phyloP scores from a whole-genome alignment of 2,113 vertebrate genomes.

The Cinclus mexicanus region DNA sequence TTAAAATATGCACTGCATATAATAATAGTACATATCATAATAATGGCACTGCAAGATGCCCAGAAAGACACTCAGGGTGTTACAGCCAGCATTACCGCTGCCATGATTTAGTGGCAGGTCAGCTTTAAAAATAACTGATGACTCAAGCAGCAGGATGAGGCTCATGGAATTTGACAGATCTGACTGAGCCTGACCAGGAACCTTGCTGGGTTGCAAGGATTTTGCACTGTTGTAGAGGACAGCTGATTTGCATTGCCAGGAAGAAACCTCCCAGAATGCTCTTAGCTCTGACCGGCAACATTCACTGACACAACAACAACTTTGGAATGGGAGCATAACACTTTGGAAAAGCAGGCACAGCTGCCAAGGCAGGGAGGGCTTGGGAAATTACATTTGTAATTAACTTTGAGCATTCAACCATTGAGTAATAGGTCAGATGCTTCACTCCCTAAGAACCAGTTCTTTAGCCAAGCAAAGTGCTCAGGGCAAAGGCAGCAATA shows the following conservation, averaged over 20 bases:
- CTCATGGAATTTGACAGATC: constrained; percentile 17
- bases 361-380: constrained; percentile 16
- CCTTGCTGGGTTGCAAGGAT: background rate
- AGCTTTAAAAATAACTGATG: constrained; percentile 19
- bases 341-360: background rate
- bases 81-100: background rate
- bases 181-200: background rate
- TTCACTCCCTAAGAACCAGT: background rate
- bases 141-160: background rate
- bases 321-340: background rate
- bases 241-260: background rate
- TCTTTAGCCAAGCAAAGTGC: background rate
- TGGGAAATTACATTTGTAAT: constrained; percentile 19
- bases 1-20: background rate
- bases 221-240: constrained; percentile 2
- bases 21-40: background rate
- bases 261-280: background rate
- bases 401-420: constrained; percentile 47
- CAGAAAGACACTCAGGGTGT: background rate
- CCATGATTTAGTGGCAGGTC: background rate
- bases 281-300: background rate
- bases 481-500: background rate
- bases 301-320: background rate
- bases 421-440: constrained; percentile 38
- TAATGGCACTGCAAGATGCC: background rate